Base-by-base conservation (phyloP, 2,113 vertebrate genomes). In the Jaculus jaculus region DNA sequence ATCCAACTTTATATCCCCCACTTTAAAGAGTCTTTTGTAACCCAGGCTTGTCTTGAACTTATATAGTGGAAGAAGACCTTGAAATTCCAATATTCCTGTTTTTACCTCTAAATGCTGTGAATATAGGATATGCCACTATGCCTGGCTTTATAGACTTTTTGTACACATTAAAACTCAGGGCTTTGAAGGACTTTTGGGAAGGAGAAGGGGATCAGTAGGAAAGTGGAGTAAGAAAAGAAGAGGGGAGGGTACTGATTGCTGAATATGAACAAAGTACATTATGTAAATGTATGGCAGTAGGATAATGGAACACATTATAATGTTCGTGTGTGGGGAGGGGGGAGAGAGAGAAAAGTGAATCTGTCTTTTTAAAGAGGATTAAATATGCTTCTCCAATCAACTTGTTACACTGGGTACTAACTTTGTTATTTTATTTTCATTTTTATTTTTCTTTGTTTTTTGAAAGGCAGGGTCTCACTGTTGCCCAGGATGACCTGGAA, bases 191-290 rank as follows among this genome's bases (percentile, higher is more conserved):
- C 18, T 63, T 10, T 63, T 32, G 18, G 20, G 12, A 74, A 87
- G 54, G 4, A 13, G 61, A 47, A 87, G 39, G 42, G 7, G 7
- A 65, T 20, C 24, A n/a, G 12, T 18, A 87, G 21, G 23, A 75
- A 3, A 24, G 6, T 7, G 7, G 0, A 28, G 4, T 69, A 20
- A 13, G 23, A 12, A 23, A 2, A n/a, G 23, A 26, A 42, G 28
- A 24, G 26, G 13, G 26, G 20, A 39, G 69, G 34, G 7, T 26
- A 87, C 15, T 16, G 20, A 18, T 3, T 10, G 17, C 23, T 58
- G 24, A 61, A 30, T 39, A 30, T 3, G 24, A 85, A 17, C 24
- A 34, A 82, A 42, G 16, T 16, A 51, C 42, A 77, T 15, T 17
- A 20, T 32, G 30, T 17, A 51, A 42, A 74, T 42, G 37, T 74